Evolutionary conservation across 1,140 invertebrate species (phyloP), one percentile per base, ranked within the genome.

Genomic region (Leptopilina clavipes): DNA sequence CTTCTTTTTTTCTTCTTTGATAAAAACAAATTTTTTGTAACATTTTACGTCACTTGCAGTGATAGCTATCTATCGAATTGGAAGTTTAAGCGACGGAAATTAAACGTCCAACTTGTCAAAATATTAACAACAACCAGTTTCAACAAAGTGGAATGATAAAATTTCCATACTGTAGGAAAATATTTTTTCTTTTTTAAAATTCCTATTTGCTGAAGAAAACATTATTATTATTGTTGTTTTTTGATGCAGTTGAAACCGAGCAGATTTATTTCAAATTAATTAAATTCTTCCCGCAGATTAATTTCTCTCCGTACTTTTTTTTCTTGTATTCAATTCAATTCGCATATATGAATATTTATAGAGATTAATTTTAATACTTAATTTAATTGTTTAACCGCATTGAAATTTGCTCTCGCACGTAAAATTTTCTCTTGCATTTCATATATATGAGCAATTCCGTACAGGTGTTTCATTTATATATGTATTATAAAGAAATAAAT

Each of bases 101-200:
- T 17, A 52, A 52, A 52, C 48, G 48, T 52, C 48, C 6, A n/a
- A 52, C 48, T 52, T 52, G 48, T 52, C 48, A 52, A 52, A 52
- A 52, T 52, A 40, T 40, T 40, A 31, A 31, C 25, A 31, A 31
- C 25, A 31, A 31, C n/a, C n/a, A 31, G 25, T 31, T 31, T 31
- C 1, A 31, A 48, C n/a, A n/a, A n/a, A n/a, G n/a, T n/a, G n/a
- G n/a, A 48, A 48, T 48, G 45, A 48, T 11, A 48, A 31, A 31
- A 2, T 31, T 31, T 48, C 12, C 3, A 48, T 12, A 48, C n/a
- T n/a, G n/a, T n/a, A n/a, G n/a, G n/a, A n/a, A n/a, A n/a, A n/a
- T n/a, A n/a, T n/a, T n/a, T n/a, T n/a, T n/a, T n/a, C n/a, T 31
- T 31, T 31, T 31, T 31, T 31, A 31, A 12, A 48, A 17, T n/a